Conservation (phyloP, 2,797 vertebrate species). For the Tiaroga cobitis region DNA sequence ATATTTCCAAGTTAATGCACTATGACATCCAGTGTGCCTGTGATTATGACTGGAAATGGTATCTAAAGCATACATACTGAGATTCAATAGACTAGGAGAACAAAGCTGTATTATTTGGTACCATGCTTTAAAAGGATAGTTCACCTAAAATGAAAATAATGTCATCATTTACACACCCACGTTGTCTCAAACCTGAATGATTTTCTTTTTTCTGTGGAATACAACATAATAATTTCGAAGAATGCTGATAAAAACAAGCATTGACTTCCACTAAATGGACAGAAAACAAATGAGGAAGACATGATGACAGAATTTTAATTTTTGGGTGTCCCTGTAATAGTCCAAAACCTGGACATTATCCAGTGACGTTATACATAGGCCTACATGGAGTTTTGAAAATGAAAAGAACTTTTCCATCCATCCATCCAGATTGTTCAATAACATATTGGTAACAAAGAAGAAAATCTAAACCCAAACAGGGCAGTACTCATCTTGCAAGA, state of each 20-base stretch:
- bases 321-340: too few relatives aligned
- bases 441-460: not conserved
- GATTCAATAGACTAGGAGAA: not conserved
- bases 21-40: not conserved
- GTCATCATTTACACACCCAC: not conserved
- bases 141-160: not conserved
- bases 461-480: not conserved
- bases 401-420: too few relatives aligned
- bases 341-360: too few relatives aligned
- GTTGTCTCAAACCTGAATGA: not conserved
- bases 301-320: not conserved
- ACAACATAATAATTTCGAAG: not conserved
- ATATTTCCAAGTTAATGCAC: slow-evolving; percentile 47
- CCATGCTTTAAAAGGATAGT: not conserved
- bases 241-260: not conserved
- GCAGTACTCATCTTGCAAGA: not conserved
- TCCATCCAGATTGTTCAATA: too few relatives aligned
- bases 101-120: not conserved
- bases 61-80: slow-evolving; percentile 27
- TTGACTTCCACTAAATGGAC: not conserved
- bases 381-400: too few relatives aligned
- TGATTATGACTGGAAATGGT: slow-evolving; percentile 33
- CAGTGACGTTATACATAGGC: too few relatives aligned
- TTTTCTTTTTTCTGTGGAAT: not conserved
- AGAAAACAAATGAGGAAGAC: not conserved